Percentiles rank a stretch among this genome's conserved stretches.
phyloP scores from a whole-genome alignment of 2,113 vertebrate species.

The Zapornia atra region DNA sequence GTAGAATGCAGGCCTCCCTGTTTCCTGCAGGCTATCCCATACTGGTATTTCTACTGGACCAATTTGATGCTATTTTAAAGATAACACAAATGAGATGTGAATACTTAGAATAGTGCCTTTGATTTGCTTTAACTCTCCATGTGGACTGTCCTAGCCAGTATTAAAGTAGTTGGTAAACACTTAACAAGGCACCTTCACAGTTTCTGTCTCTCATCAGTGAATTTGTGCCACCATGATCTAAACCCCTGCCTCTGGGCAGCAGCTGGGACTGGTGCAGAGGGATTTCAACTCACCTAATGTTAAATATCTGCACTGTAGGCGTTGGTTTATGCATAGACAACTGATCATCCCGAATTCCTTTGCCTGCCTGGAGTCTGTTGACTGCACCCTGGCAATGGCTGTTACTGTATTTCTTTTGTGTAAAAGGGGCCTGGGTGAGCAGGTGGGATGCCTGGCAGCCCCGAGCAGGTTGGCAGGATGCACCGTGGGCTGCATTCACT shows the following conservation, averaged over 20 bases:
- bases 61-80: background rate
- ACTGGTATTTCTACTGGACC: background rate
- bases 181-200: background rate
- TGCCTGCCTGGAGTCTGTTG: background rate
- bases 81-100: background rate
- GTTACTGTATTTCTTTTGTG: background rate
- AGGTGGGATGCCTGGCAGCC: background rate
- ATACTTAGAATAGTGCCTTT: background rate
- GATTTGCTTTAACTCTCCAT: background rate
- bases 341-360: background rate
- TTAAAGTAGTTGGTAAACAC: background rate
- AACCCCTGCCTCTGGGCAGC: background rate
- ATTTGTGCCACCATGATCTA: rapidly evolving
- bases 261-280: background rate
- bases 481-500: background rate
- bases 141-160: background rate
- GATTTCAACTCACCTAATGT: background rate
- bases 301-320: background rate
- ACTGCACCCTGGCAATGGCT: background rate
- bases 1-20: background rate
- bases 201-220: background rate
- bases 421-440: background rate
- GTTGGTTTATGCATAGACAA: background rate
- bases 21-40: background rate
- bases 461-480: background rate